Percentiles rank a stretch among this genome's conserved stretches.
These are phyloP conservation scores for Catalaphyllia jardinei DNA, from an alignment of 64 coral and sea anemone species.

Conservation along the genomic window DNA sequence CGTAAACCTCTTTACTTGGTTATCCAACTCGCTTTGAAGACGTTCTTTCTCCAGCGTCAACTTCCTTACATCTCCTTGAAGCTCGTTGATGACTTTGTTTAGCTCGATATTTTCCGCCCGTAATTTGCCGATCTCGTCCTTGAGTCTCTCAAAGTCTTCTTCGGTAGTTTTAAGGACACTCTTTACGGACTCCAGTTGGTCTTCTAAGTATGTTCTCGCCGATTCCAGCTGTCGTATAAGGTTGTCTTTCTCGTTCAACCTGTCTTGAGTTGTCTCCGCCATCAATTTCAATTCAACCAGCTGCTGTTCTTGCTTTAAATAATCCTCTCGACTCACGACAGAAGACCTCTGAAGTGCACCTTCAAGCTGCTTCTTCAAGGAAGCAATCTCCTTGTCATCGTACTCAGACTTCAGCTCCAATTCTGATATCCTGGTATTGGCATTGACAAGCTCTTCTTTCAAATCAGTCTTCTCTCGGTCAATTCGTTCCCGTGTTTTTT, in stretches of 20 bases:
- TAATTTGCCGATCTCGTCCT: slow-evolving; percentile 60
- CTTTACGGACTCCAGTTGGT: slow-evolving; percentile 77
- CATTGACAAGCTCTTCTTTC: slow-evolving; percentile 75
- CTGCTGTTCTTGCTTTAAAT: slow-evolving; percentile 73
- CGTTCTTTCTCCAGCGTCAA: slow-evolving; percentile 58
- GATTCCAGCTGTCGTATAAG: slow-evolving; percentile 79
- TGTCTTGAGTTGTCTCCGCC: slow-evolving; percentile 80
- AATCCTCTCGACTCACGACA: slow-evolving; percentile 61
- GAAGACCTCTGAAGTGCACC: slow-evolving; percentile 75
- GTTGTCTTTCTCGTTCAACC: slow-evolving; percentile 88
- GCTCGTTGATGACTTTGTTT: slow-evolving; percentile 66
- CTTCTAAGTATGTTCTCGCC: slow-evolving; percentile 63
- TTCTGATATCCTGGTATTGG: slow-evolving; percentile 80
- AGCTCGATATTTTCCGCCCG: slow-evolving; percentile 86
- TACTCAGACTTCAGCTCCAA: slow-evolving; percentile 89
- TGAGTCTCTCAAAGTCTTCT: slow-evolving; percentile 64
- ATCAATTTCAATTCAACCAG: slow-evolving; percentile 78
- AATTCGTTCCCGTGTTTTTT: slow-evolving; percentile 61
- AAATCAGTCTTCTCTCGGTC: slow-evolving; percentile 74
- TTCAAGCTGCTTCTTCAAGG: slow-evolving; percentile 83
- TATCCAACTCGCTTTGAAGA: slow-evolving; percentile 73
- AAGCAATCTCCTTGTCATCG: slow-evolving; percentile 77
- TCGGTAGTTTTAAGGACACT: slow-evolving; percentile 44
- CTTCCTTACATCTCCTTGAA: slow-evolving; percentile 56
- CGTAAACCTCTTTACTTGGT: slow-evolving; percentile 46